These are phyloP conservation scores for Regulus satrapa DNA, from an alignment of 2,113 vertebrate species.

Conservation along the genomic window DNA sequence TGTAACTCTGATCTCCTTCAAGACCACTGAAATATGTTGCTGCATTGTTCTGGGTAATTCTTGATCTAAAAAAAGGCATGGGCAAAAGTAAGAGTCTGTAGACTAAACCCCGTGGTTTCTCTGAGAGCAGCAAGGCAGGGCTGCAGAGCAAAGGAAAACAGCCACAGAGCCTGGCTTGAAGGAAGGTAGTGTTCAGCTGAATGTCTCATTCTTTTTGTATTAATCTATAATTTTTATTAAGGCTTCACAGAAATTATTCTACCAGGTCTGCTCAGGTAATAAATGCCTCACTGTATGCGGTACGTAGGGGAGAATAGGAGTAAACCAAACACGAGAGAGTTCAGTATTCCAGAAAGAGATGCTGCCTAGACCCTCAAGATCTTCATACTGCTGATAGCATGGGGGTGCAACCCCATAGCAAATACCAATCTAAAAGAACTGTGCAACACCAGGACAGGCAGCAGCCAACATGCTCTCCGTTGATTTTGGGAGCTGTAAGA, in stretches of 20 bases:
- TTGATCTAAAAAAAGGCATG: neutral
- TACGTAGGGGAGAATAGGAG: neutral
- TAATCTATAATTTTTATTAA: neutral
- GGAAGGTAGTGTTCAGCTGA: neutral
- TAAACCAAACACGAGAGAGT: neutral
- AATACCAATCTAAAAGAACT: neutral
- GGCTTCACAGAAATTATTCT: neutral
- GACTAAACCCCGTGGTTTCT: neutral
- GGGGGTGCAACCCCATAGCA: neutral
- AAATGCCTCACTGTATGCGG: neutral
- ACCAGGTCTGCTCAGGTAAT: neutral
- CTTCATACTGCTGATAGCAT: neutral
- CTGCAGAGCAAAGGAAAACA: neutral
- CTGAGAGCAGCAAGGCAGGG: neutral
- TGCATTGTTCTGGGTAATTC: neutral
- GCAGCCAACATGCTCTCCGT: neutral
- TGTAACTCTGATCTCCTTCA: neutral
- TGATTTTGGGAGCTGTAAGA: neutral
- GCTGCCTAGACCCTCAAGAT: neutral
- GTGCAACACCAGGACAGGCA: neutral
- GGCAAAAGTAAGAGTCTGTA: neutral
- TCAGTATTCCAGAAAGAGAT: neutral
- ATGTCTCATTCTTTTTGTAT: neutral
- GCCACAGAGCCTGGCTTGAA: neutral
- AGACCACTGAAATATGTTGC: neutral